phyloP scores from a whole-genome alignment of 2,113 vertebrate species.

The Acanthisitta chloris region DNA sequence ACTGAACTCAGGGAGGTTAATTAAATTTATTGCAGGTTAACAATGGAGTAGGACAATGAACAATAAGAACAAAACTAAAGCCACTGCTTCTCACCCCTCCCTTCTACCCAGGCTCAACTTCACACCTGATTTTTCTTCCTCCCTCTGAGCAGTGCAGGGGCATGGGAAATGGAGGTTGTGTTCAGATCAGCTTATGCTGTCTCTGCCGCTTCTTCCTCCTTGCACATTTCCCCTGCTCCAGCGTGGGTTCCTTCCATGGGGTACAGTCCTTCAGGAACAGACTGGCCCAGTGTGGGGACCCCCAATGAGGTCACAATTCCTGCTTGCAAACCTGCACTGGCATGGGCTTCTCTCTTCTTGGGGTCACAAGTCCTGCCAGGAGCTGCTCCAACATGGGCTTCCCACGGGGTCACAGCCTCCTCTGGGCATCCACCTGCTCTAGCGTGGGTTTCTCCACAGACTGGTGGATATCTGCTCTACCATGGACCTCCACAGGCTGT shows the following conservation, averaged over 20 bases:
- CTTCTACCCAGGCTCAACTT: background rate
- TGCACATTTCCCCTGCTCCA: background rate
- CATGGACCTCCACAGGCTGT: accelerated
- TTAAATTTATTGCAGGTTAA: background rate
- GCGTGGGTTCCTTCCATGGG: accelerated
- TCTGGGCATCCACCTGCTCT: background rate
- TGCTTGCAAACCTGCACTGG: background rate
- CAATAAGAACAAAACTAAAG: background rate
- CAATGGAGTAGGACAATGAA: background rate
- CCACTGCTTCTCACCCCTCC: background rate
- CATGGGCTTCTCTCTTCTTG: background rate
- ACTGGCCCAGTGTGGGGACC: background rate
- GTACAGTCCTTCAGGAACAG: background rate
- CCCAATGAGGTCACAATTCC: background rate
- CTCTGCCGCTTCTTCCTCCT: accelerated
- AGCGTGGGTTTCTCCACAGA: accelerated
- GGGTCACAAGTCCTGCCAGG: background rate
- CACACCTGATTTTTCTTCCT: background rate
- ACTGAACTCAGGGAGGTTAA: background rate
- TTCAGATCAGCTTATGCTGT: background rate
- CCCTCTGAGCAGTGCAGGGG: accelerated
- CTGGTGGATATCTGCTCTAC: background rate
- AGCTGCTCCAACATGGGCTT: background rate
- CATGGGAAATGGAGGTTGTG: accelerated
- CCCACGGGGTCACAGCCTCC: no score